These are phyloP conservation scores for Holothuria leucospilota DNA, from an alignment of 53 echinoderm and acorn worm species.

Conservation along the genomic window DNA sequence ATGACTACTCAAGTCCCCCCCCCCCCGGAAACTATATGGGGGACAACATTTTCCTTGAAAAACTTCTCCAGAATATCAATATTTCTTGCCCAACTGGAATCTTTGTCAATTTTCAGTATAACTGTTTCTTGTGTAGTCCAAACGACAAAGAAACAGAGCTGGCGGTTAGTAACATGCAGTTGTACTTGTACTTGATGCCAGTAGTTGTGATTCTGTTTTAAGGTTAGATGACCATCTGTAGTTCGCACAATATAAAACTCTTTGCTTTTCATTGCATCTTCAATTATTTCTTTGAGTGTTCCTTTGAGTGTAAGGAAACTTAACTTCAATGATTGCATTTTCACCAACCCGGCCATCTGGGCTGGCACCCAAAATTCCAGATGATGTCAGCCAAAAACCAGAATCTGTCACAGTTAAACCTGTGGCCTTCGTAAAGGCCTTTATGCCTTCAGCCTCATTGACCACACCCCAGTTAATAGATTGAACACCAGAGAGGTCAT, in stretches of 20 bases:
- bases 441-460: slow-evolving; percentile 44
- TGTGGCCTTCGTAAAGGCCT: not conserved
- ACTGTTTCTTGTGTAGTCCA: not conserved
- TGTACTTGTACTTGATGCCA: slow-evolving; percentile 35
- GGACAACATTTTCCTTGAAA: too few relatives aligned
- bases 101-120: too few relatives aligned
- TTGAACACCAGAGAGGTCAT: slow-evolving; percentile 17
- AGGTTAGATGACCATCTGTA: not conserved
- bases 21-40: too few relatives aligned
- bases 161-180: not conserved
- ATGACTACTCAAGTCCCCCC: too few relatives aligned
- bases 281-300: slow-evolving; percentile 19
- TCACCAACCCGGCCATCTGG: slow-evolving; percentile 27
- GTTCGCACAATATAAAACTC: not conserved
- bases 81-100: too few relatives aligned
- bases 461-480: slow-evolving; percentile 33
- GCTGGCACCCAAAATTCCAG: slow-evolving; percentile 34
- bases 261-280: too few relatives aligned
- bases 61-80: too few relatives aligned
- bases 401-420: slow-evolving; percentile 6
- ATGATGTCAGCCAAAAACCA: slow-evolving; percentile 24
- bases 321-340: slow-evolving; percentile 32
- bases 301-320: slow-evolving; percentile 30
- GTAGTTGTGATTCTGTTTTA: not conserved
- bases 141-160: slow-evolving; percentile 1